Conservation (phyloP, 2,888 invertebrate species). For the Tachystola acroxantha region DNA sequence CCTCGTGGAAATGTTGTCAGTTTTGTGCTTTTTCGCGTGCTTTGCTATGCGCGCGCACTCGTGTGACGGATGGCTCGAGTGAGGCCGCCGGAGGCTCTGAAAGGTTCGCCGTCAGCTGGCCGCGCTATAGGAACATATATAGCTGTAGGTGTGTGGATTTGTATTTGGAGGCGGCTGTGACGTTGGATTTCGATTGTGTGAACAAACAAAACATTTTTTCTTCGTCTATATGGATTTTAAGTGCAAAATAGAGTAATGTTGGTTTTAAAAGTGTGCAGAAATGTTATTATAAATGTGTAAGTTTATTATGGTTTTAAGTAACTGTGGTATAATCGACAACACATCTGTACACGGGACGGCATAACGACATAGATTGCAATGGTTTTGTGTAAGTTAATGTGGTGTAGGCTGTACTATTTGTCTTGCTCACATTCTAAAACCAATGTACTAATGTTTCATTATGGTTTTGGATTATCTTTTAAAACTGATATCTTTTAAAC, state of each 20-base stretch:
- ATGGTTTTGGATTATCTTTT: too few species aligned
- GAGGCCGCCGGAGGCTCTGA: conserved; percentile 15
- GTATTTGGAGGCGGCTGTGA: conserved; percentile 19
- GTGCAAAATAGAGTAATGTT: conserved; percentile 2
- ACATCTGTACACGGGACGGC: too few species aligned
- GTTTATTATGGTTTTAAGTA: too few species aligned
- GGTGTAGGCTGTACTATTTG: too few species aligned
- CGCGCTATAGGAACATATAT: conserved; percentile 25
- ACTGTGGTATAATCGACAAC: too few species aligned
- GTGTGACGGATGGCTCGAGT: conserved; percentile 19
- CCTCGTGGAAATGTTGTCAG: conserved; percentile 59
- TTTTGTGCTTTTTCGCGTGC: conserved; percentile 45
- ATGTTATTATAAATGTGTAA: too few species aligned
- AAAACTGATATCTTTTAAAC: too few species aligned
- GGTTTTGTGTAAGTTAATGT: too few species aligned
- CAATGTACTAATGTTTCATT: too few species aligned
- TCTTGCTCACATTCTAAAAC: too few species aligned
- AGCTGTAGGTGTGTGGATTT: conserved; percentile 17
- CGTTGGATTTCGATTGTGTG: conserved; percentile 9
- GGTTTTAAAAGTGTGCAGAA: too few species aligned
- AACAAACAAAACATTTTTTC: neutral
- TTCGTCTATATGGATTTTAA: conserved; percentile 1
- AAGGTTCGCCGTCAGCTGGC: conserved; percentile 29
- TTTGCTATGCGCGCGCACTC: conserved; percentile 54
- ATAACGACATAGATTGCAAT: too few species aligned